Conservation (phyloP, 2,797 vertebrate genomes). For the Odontamblyopus lacepedii region DNA sequence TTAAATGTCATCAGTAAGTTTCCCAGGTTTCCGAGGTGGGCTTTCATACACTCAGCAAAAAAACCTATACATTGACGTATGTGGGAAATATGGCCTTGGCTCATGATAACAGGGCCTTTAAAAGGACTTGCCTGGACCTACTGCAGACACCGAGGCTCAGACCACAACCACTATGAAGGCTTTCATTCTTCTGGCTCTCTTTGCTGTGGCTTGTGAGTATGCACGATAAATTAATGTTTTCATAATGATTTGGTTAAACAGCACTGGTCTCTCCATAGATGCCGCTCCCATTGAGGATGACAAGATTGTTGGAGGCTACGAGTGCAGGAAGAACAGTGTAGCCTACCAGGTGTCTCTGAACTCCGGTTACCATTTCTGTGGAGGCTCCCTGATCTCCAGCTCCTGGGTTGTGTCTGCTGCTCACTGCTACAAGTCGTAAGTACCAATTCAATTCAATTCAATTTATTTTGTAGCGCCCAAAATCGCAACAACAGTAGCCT, state of each 20-base stretch:
- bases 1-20: constrained; percentile 1
- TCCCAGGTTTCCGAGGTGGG: constrained; percentile 29
- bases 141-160: constrained; percentile 17
- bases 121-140: constrained; percentile 16
- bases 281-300: constrained; percentile 71
- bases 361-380: constrained; percentile 73
- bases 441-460: too few relatives aligned
- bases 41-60: constrained; percentile 25
- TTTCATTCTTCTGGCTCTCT: constrained; percentile 54
- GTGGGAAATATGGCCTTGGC: constrained; percentile 19
- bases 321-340: constrained; percentile 71
- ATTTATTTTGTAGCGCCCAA: too few relatives aligned
- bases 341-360: constrained; percentile 75
- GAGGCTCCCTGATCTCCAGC: constrained; percentile 78
- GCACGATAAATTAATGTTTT: neutral
- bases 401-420: constrained; percentile 79
- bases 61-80: neutral
- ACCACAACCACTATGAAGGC: constrained; percentile 43
- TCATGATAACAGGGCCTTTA: constrained; percentile 37
- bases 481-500: too few relatives aligned
- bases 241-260: neutral
- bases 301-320: constrained; percentile 78
- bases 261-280: constrained; percentile 24
- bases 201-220: constrained; percentile 52
- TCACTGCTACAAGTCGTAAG: constrained; percentile 80